Base-by-base conservation (phyloP, 2,888 invertebrate species). In the Polyommatus iphigenia region DNA sequence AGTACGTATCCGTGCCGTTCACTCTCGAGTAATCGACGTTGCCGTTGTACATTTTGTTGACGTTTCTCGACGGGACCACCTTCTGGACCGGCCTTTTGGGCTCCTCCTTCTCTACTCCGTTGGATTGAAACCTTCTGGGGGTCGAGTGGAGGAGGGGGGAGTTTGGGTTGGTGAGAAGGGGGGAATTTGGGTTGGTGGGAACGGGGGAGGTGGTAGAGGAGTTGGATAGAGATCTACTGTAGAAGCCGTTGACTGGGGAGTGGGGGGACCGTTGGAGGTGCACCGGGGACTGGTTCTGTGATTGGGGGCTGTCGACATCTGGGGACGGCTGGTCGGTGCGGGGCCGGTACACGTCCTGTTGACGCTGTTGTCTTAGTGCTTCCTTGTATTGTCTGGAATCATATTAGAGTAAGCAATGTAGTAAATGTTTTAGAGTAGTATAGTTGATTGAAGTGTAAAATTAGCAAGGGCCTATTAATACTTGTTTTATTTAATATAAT, bases 371-470 rank as follows among this genome's bases (percentile, higher is more conserved):
- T 89, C 97, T 96, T 87, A 98, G 90, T 79, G 98, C 98, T 95
- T 98, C 98, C 94, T 98, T 98, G 94, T 98, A 98, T 94, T 98
- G 98, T 91, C 97, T 96, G 92, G 7, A 93, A 95, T 36, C 62
- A 72, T 62, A 62, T 10, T 46, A 13, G 24, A 59, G 36, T 67
- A 71, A 71, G 20, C 24, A 76, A 29, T 50, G 4, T 57, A 24
- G 15, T 54, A 54, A 29, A 24, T 76, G 59, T 59, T 59, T n/a
- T 6, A 46, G 32, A 18, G 8, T 54, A 18, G 2, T 18, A 8
- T 3, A 32, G 32, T 76, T 76, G 13, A 10, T 7, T 50, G 1
- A 20, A 1, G 46, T 73, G 46, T 73, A 20, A 73, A 24, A 72
- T 41, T 41, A n/a, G 20, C 20, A 20, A 73, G 62, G 24, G 62